Conservation (phyloP, 1,140 invertebrate species). For the Drosophila arawakana region DNA sequence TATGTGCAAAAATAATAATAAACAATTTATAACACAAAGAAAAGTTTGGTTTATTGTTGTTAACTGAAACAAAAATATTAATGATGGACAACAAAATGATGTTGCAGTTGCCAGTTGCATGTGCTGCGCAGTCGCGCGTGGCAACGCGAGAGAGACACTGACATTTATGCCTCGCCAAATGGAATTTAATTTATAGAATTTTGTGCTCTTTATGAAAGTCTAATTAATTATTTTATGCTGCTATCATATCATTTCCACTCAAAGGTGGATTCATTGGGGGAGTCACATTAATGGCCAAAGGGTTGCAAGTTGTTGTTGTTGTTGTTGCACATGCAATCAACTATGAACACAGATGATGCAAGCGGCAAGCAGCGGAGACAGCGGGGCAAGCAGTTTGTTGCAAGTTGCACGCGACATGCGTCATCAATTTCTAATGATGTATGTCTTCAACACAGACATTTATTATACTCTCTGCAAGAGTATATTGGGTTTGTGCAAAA, state of each 20-base stretch:
- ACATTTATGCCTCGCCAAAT: slow-evolving; percentile 69
- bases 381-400: slow-evolving; percentile 7
- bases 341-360: slow-evolving; percentile 42
- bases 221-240: slow-evolving; percentile 66
- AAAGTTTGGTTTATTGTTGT: neutral
- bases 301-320: slow-evolving; percentile 37
- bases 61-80: slow-evolving; percentile 42
- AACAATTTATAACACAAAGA: slow-evolving; percentile 78
- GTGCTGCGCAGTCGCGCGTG: slow-evolving; percentile 52
- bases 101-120: slow-evolving; percentile 39
- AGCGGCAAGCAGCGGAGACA: neutral
- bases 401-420: slow-evolving; percentile 78
- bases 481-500: too few species aligned
- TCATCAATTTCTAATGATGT: slow-evolving; percentile 83
- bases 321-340: slow-evolving; percentile 50
- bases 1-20: slow-evolving; percentile 78
- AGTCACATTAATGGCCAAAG: slow-evolving; percentile 39
- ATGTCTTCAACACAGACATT: slow-evolving; percentile 67
- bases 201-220: slow-evolving; percentile 80
- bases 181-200: slow-evolving; percentile 83
- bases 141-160: slow-evolving; percentile 50
- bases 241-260: slow-evolving; percentile 47
- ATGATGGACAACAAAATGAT: slow-evolving; percentile 45
- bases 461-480: too few species aligned
- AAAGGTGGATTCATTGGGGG: slow-evolving; percentile 9